Conservation (phyloP, 2,113 vertebrate species). For the Electrona antarctica region DNA sequence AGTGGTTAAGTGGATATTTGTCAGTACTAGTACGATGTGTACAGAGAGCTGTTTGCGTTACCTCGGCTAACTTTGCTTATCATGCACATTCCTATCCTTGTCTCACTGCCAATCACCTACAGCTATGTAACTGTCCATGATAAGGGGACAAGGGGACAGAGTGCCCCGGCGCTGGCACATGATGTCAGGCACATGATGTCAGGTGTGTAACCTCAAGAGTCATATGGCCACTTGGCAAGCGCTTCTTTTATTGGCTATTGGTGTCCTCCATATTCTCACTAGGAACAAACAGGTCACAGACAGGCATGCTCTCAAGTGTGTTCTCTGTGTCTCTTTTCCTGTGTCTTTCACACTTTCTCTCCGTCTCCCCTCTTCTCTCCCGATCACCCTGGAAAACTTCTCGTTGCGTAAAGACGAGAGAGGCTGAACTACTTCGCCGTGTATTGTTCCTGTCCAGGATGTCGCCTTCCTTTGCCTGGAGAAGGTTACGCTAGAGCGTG, state of each 20-base stretch:
- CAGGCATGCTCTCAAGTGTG: neutral
- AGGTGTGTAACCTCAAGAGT: constrained; percentile 27
- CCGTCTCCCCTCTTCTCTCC: too few species aligned
- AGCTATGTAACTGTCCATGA: constrained; percentile 17
- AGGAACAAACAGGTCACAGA: constrained; percentile 1
- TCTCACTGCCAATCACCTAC: constrained; percentile 40
- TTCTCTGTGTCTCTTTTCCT: neutral
- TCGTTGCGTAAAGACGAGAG: too few species aligned
- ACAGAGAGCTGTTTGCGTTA: constrained; percentile 57
- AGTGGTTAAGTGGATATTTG: neutral
- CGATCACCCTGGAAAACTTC: too few species aligned
- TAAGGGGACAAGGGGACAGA: constrained; percentile 27
- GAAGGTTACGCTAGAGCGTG: too few species aligned
- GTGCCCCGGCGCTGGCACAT: constrained; percentile 10
- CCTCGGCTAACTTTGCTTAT: constrained; percentile 52
- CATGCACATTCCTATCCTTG: constrained; percentile 49
- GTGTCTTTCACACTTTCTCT: neutral
- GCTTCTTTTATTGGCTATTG: neutral
- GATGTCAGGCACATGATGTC: constrained; percentile 14
- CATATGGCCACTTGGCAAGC: neutral
- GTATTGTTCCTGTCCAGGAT: too few species aligned
- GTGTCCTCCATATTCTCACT: constrained; percentile 20
- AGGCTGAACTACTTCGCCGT: too few species aligned
- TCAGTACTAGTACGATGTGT: neutral
- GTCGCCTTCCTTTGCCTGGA: too few species aligned